Evolutionary conservation across 2,888 invertebrate genomes (phyloP).

Genomic region (Strigamia transsilvanica): DNA sequence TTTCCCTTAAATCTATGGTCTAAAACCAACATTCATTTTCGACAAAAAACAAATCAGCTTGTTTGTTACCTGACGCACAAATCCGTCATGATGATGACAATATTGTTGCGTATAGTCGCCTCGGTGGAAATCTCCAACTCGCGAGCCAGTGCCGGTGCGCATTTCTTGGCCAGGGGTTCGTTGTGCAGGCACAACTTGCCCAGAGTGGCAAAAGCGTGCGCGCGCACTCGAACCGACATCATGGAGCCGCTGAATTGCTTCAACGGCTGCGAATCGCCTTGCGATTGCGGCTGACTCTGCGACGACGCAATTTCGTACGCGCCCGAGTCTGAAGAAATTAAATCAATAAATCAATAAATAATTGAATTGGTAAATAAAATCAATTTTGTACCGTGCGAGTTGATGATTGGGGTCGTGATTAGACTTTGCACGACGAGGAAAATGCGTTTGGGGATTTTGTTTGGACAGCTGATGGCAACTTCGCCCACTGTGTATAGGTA

Average conservation of each 20-base stretch:
- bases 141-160: constrained; percentile 72
- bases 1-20: too few species aligned
- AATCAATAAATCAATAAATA: too few species aligned
- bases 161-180: constrained; percentile 71
- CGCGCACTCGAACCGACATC: constrained; percentile 62
- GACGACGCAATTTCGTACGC: background rate
- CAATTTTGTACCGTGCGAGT: constrained; percentile 56
- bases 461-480: constrained; percentile 64
- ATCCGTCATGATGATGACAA: constrained; percentile 72
- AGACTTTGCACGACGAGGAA: constrained; percentile 65
- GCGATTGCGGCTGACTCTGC: background rate
- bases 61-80: constrained; percentile 73
- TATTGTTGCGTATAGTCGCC: constrained; percentile 72
- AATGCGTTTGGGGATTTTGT: constrained; percentile 62
- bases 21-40: too few species aligned
- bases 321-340: background rate
- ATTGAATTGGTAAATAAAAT: too few species aligned
- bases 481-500: constrained; percentile 66
- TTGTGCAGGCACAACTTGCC: constrained; percentile 74
- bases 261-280: constrained; percentile 55
- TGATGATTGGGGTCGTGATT: constrained; percentile 61
- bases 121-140: constrained; percentile 69
- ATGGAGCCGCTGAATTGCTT: constrained; percentile 62
- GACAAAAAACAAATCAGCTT: too few species aligned
- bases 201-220: constrained; percentile 64